Evolutionary conservation across 2,113 vertebrate genomes (phyloP).

Genomic region (Syrrhaptes paradoxus): DNA sequence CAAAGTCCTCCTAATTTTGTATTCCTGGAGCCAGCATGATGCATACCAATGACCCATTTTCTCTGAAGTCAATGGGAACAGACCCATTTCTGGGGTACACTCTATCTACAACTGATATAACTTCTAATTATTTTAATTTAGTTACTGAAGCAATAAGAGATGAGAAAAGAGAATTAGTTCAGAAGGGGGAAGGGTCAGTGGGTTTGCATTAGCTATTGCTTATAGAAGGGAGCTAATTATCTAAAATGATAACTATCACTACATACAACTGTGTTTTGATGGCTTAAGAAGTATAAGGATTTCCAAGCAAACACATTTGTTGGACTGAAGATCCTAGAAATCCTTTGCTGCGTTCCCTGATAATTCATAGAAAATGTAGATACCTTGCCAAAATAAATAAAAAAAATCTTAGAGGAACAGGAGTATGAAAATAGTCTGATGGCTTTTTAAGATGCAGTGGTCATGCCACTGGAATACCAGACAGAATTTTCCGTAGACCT

Average conservation of each 20-base stretch:
- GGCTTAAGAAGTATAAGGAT: not conserved
- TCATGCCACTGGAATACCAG: conserved; percentile 1
- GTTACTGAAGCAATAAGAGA: not conserved
- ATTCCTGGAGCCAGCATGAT: not conserved
- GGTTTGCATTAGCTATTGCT: not conserved
- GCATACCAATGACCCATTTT: not conserved
- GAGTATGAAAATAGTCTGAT: conserved; percentile 46
- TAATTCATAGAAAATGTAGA: conserved; percentile 32
- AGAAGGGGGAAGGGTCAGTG: not conserved
- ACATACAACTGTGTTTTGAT: not conserved
- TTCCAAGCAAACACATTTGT: conserved; percentile 19
- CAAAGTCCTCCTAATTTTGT: not conserved
- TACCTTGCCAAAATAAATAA: conserved; percentile 37
- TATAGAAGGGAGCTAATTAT: not conserved
- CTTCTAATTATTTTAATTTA: not conserved
- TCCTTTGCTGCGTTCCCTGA: not conserved
- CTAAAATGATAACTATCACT: not conserved
- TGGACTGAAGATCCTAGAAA: conserved; percentile 32
- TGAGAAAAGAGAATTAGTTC: not conserved
- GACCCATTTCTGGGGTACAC: not conserved
- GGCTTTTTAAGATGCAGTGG: conserved; percentile 47
- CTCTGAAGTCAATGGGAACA: not conserved
- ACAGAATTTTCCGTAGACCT: conserved; percentile 13
- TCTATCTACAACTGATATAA: not conserved
- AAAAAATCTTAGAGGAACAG: not conserved